These are phyloP conservation scores for Tenthredo distinguenda DNA, from an alignment of 2,888 invertebrate genomes.

Conservation along the genomic window DNA sequence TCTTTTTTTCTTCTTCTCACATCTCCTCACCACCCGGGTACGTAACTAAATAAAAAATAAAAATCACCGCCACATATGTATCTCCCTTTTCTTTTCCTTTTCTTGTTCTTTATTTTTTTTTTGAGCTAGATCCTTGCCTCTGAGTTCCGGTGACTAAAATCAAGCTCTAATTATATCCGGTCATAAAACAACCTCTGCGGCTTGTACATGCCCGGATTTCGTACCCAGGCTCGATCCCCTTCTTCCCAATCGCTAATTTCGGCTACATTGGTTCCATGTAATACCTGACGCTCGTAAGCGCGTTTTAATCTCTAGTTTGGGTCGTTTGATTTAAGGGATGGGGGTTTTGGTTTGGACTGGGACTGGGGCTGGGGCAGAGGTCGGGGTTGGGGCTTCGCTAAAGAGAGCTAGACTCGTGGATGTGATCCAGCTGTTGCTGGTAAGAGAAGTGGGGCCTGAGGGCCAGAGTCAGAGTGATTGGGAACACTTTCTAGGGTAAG, in stretches of 20 bases:
- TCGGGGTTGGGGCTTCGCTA: neutral
- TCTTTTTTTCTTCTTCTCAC: neutral
- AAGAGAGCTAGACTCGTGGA: conserved; percentile 48
- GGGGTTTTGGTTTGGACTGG: neutral
- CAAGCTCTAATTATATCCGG: neutral
- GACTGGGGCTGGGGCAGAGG: too few species aligned
- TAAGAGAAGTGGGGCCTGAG: conserved; percentile 72
- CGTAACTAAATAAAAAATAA: neutral
- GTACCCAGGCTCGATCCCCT: conserved; percentile 24
- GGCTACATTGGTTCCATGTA: conserved; percentile 29
- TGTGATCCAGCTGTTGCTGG: conserved; percentile 59
- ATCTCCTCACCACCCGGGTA: neutral
- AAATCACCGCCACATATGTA: neutral
- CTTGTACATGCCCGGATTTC: neutral
- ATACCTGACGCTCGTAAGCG: conserved; percentile 30
- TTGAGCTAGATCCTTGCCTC: neutral
- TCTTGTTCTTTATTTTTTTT: too few species aligned
- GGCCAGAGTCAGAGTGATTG: conserved; percentile 71
- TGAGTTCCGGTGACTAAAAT: neutral
- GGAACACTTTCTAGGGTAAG: conserved; percentile 68
- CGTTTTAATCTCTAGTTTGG: conserved; percentile 40
- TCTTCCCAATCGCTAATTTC: conserved; percentile 44
- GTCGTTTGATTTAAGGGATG: conserved; percentile 19
- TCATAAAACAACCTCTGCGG: neutral
- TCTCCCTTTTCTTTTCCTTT: neutral